Conservation (phyloP, 2,888 invertebrate species). For the Nudaria mundana region DNA sequence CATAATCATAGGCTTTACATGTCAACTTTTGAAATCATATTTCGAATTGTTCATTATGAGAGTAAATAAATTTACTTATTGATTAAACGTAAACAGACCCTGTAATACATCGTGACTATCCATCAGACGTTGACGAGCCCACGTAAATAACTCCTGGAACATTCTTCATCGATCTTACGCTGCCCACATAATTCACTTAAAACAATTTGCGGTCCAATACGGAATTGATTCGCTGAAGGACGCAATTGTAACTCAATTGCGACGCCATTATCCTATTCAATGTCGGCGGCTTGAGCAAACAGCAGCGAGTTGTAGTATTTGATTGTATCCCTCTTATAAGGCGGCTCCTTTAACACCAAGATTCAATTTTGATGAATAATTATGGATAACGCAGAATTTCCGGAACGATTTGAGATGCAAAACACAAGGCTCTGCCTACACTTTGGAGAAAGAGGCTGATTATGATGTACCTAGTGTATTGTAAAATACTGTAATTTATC, state of each 20-base stretch:
- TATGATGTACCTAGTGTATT: too few species aligned
- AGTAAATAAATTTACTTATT: background rate
- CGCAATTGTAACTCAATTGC: conserved; percentile 45
- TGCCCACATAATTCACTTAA: background rate
- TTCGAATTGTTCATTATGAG: too few species aligned
- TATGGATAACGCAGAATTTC: too few species aligned
- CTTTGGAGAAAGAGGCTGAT: too few species aligned
- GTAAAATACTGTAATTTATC: too few species aligned
- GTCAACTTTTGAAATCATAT: too few species aligned
- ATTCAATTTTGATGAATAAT: conserved; percentile 20
- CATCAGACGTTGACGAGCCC: too few species aligned
- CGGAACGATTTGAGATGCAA: too few species aligned
- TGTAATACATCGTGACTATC: background rate
- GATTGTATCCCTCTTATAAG: conserved; percentile 23
- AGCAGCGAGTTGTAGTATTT: conserved; percentile 29
- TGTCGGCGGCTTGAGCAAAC: conserved; percentile 15
- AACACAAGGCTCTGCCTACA: too few species aligned
- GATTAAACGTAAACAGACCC: background rate
- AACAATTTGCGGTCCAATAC: conserved; percentile 14
- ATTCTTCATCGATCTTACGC: too few species aligned
- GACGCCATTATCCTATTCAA: conserved; percentile 60
- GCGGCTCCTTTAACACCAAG: conserved; percentile 25
- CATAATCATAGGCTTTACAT: too few species aligned
- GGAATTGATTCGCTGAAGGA: conserved; percentile 20
- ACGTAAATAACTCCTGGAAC: too few species aligned